Evolutionary conservation across 2,888 invertebrate genomes (phyloP).

Genomic region (Bugula neritina): DNA sequence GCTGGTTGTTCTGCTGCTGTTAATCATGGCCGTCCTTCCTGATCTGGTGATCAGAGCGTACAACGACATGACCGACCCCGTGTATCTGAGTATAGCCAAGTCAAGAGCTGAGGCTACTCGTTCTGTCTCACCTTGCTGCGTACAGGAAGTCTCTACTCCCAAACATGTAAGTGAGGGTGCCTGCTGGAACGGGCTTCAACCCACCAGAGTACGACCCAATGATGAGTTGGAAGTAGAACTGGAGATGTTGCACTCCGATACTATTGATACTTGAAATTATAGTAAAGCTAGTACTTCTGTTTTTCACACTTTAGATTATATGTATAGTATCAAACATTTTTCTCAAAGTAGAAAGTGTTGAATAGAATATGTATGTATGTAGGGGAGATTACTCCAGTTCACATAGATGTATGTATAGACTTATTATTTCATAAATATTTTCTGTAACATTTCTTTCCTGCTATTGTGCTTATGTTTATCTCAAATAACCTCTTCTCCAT

Average conservation of each 20-base stretch:
- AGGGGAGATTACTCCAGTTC: too few relatives aligned
- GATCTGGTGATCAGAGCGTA: conserved; percentile 39
- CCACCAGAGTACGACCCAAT: background rate
- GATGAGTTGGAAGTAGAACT: background rate
- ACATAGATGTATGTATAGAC: too few relatives aligned
- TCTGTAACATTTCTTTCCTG: too few relatives aligned
- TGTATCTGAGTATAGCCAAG: background rate
- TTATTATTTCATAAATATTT: too few relatives aligned
- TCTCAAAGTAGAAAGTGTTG: too few relatives aligned
- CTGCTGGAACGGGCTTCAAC: background rate
- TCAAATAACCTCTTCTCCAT: background rate
- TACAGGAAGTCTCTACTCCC: background rate
- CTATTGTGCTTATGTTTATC: too few relatives aligned
- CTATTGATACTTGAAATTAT: too few relatives aligned
- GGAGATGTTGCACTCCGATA: background rate
- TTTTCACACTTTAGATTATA: too few relatives aligned
- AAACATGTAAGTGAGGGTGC: conserved; percentile 15
- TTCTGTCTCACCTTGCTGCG: background rate
- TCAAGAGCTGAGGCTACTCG: background rate
- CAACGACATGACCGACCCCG: conserved; percentile 31
- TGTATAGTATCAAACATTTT: too few relatives aligned
- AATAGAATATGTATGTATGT: too few relatives aligned
- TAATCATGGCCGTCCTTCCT: conserved; percentile 41
- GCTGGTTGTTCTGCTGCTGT: conserved; percentile 40
- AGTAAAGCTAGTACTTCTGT: too few relatives aligned